A percentile compares a stretch with the other conserved stretches of the same genome.
Conservation (phyloP, 53 echinoderm and acorn worm genomes). For the Holothuria scabra region DNA sequence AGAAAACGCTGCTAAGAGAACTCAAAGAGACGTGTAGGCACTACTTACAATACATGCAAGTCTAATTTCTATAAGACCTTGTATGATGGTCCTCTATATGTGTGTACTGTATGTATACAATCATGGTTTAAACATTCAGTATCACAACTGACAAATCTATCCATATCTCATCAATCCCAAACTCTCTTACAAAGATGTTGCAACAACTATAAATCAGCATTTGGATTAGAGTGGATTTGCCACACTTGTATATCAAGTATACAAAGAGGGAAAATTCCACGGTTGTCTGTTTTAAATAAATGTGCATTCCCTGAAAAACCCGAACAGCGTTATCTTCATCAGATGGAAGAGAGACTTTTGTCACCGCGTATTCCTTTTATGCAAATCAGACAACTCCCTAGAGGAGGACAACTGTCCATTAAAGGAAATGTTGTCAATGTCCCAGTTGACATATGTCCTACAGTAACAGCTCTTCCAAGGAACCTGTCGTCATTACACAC, state of each 20-base stretch:
- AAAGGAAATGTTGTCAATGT: slow-evolving; percentile 70
- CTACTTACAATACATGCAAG: neutral
- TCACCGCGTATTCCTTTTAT: slow-evolving; percentile 65
- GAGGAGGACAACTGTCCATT: slow-evolving; percentile 56
- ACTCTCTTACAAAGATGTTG: neutral
- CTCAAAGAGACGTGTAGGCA: no score
- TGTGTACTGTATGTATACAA: slow-evolving; percentile 52
- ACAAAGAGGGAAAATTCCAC: slow-evolving; percentile 19
- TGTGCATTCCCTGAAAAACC: slow-evolving; percentile 39
- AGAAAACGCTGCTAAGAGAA: no score
- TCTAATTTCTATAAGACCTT: neutral
- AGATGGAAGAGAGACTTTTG: slow-evolving; percentile 56
- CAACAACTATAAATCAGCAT: slow-evolving; percentile 1
- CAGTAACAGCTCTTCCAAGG: slow-evolving; percentile 54
- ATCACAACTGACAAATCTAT: neutral
- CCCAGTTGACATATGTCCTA: slow-evolving; percentile 52
- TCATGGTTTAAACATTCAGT: slow-evolving; percentile 50
- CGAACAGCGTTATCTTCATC: slow-evolving; percentile 16
- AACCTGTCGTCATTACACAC: slow-evolving; percentile 27
- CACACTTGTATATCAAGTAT: slow-evolving; percentile 36
- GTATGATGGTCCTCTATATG: slow-evolving; percentile 41
- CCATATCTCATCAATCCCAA: neutral
- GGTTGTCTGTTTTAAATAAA: slow-evolving; percentile 36
- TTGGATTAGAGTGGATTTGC: slow-evolving; percentile 51
- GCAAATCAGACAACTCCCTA: slow-evolving; percentile 63